phyloP scores from a whole-genome alignment of 1,140 invertebrate species.

The Melanaphis sacchari region DNA sequence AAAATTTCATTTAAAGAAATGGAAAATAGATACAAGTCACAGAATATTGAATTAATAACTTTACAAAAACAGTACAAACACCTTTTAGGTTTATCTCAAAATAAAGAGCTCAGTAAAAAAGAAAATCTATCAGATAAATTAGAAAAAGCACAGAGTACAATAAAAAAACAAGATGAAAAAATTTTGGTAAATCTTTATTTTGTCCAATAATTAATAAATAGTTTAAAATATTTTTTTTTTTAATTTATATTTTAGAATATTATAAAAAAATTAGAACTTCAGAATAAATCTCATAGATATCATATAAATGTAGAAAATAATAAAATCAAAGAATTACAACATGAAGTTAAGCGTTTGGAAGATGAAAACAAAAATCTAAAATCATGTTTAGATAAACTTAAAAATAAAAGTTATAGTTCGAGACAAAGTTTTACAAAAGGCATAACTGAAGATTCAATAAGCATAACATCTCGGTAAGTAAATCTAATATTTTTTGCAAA shows the following conservation, averaged over 20 bases:
- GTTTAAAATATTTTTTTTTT: neutral
- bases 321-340: constrained; percentile 74
- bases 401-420: neutral
- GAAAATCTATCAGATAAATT: constrained; percentile 74
- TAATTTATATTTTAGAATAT: constrained; percentile 17
- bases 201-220: neutral
- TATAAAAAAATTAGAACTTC: constrained; percentile 71
- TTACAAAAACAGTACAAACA: constrained; percentile 72
- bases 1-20: constrained; percentile 59
- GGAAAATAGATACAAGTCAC: constrained; percentile 60
- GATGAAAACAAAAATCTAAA: neutral
- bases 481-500: neutral
- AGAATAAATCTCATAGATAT: constrained; percentile 77
- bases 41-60: constrained; percentile 63
- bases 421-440: neutral
- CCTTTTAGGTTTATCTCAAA: constrained; percentile 73
- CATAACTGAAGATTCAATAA: constrained; percentile 43
- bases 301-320: constrained; percentile 73
- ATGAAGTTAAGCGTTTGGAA: constrained; percentile 27
- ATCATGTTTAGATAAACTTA: neutral
- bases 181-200: constrained; percentile 66
- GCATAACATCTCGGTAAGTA: constrained; percentile 25
- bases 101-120: constrained; percentile 75
- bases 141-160: constrained; percentile 70
- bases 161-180: constrained; percentile 74